Evolutionary conservation across 2,888 invertebrate genomes (phyloP).

Genomic region (Ormyrus labotus): DNA sequence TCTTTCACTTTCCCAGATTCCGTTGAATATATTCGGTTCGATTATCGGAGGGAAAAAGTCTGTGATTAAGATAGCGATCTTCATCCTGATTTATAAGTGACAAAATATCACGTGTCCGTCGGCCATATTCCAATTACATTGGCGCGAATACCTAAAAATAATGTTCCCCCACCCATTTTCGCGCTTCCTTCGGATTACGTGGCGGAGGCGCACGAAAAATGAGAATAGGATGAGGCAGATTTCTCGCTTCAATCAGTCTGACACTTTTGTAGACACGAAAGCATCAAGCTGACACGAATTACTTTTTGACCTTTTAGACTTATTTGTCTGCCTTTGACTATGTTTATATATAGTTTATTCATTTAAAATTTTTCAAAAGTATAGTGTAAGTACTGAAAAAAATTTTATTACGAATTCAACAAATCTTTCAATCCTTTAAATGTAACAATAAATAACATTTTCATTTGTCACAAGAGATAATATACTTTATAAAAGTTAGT

Average conservation of each 20-base stretch:
- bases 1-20: too few relatives aligned
- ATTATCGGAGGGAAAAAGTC: too few relatives aligned
- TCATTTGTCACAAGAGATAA: too few relatives aligned
- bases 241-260: constrained; percentile 9
- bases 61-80: not conserved
- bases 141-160: constrained; percentile 20
- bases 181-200: not conserved
- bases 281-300: constrained; percentile 25
- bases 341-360: too few relatives aligned
- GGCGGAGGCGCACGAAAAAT: constrained; percentile 15
- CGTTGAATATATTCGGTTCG: too few relatives aligned
- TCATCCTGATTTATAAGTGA: constrained; percentile 17
- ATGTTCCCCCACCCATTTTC: not conserved
- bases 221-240: constrained; percentile 23
- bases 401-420: too few relatives aligned
- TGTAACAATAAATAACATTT: too few relatives aligned
- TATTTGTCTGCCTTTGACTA: too few relatives aligned
- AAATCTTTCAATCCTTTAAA: too few relatives aligned
- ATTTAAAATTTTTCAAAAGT: too few relatives aligned
- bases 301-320: not conserved
- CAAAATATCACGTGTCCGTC: constrained; percentile 12
- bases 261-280: constrained; percentile 32
- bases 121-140: not conserved
- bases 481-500: too few relatives aligned
- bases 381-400: too few relatives aligned